phyloP scores from a whole-genome alignment of 2,888 invertebrate species.

The Rhamnusium bicolor region DNA sequence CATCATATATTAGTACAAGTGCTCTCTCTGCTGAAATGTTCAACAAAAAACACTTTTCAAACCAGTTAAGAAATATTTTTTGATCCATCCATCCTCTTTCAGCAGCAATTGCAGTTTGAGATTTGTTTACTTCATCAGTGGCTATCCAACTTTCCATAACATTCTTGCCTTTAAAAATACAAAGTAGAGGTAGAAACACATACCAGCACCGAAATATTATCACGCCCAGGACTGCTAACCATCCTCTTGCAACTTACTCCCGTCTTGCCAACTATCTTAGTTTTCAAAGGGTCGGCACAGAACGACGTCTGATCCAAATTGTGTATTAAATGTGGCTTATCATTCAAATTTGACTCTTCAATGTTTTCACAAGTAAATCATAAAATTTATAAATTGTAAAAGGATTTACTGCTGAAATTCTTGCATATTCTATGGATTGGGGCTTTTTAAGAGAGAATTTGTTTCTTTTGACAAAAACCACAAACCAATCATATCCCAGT shows the following conservation, averaged over 20 bases:
- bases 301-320: no score
- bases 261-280: not conserved
- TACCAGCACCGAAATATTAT: not conserved
- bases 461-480: no score
- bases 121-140: not conserved
- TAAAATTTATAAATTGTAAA: no score
- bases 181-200: not conserved
- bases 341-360: no score
- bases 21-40: not conserved
- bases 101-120: not conserved
- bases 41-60: not conserved
- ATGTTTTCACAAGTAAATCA: no score
- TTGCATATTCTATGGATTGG: no score
- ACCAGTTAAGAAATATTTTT: not conserved
- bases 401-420: no score
- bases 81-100: not conserved
- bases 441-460: no score
- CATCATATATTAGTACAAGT: not conserved
- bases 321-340: no score
- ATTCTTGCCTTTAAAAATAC: not conserved
- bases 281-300: no score
- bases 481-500: no score
- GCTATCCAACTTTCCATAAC: not conserved
- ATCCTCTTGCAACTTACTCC: not conserved
- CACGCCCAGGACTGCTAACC: not conserved